These are phyloP conservation scores for Ecdyonurus torrentis DNA, from an alignment of 2,888 invertebrate species.

Conservation along the genomic window DNA sequence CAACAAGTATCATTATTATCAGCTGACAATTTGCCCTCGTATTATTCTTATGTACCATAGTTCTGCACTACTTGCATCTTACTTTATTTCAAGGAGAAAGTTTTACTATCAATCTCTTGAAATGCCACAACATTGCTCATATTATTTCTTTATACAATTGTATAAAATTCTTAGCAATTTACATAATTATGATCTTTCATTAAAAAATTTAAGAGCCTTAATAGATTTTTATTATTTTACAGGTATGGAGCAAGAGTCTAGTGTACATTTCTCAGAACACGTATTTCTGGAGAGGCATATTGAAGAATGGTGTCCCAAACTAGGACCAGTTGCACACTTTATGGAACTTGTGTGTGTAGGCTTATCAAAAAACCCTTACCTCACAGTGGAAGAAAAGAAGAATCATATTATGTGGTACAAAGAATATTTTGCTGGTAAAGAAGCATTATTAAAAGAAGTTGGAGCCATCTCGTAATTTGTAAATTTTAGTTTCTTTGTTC, in stretches of 20 bases:
- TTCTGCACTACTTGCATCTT: too few species aligned
- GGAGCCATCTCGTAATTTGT: constrained; percentile 35
- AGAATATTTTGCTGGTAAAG: constrained; percentile 72
- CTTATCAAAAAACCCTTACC: constrained; percentile 83
- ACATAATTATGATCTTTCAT: neutral
- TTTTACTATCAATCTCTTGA: too few species aligned
- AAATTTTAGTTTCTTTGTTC: too few species aligned
- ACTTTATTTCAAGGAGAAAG: too few species aligned
- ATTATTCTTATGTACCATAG: too few species aligned
- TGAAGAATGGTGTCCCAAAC: constrained; percentile 74
- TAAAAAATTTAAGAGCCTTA: constrained; percentile 6
- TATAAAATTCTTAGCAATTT: too few species aligned
- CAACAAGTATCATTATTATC: too few species aligned
- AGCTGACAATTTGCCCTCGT: too few species aligned
- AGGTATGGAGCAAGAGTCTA: constrained; percentile 48
- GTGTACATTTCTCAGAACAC: constrained; percentile 80
- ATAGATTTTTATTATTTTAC: neutral
- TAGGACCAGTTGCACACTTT: constrained; percentile 85
- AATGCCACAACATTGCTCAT: too few species aligned
- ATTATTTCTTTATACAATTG: too few species aligned
- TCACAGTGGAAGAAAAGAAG: constrained; percentile 71
- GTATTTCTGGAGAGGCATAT: constrained; percentile 79
- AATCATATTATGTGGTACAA: constrained; percentile 85
- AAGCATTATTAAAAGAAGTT: constrained; percentile 46
- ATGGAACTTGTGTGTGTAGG: constrained; percentile 94